These are phyloP conservation scores for Mugil cephalus DNA, from an alignment of 2,113 vertebrate species.

Conservation along the genomic window DNA sequence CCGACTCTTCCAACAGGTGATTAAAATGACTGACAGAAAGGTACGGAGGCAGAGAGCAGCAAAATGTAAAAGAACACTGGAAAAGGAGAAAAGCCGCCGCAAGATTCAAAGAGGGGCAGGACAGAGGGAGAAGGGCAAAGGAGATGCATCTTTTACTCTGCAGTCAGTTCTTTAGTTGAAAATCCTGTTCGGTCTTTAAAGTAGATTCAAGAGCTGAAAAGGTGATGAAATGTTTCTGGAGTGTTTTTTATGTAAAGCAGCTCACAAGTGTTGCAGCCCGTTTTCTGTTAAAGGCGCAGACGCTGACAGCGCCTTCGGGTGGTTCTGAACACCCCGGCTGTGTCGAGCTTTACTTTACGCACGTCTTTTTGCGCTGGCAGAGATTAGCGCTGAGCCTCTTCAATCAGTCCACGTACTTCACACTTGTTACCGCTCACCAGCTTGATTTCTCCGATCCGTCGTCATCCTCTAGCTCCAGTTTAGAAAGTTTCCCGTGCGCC, in stretches of 20 bases:
- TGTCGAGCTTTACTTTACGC: slow-evolving; percentile 34
- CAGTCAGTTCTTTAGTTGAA: slow-evolving; percentile 22
- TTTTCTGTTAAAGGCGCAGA: slow-evolving; percentile 31
- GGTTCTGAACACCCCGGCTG: slow-evolving; percentile 18
- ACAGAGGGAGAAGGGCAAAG: slow-evolving; percentile 16
- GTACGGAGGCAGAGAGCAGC: slow-evolving; percentile 77
- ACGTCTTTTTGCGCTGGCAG: background rate
- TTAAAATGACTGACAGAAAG: slow-evolving; percentile 46
- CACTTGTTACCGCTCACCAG: slow-evolving; percentile 5
- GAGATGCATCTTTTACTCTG: slow-evolving; percentile 1
- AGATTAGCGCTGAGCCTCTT: slow-evolving; percentile 28
- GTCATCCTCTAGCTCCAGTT: slow-evolving; percentile 17
- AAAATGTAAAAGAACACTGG: slow-evolving; percentile 60
- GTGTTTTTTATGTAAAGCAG: slow-evolving; percentile 32
- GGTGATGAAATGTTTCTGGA: slow-evolving; percentile 25
- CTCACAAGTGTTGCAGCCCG: slow-evolving; percentile 6
- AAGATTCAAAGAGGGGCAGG: slow-evolving; percentile 81
- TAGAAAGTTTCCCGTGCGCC: slow-evolving; percentile 3
- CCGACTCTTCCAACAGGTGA: slow-evolving; percentile 28
- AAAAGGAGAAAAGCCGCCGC: background rate
- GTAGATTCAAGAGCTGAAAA: slow-evolving; percentile 10
- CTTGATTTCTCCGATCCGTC: slow-evolving; percentile 2
- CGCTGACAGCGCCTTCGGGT: slow-evolving; percentile 9
- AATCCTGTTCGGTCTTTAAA: slow-evolving; percentile 19
- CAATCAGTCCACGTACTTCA: slow-evolving; percentile 26